Evolutionary conservation across 2,797 vertebrate species (phyloP), one percentile per base, ranked within the genome.

Genomic region (Petrocephalus schoutedeni): DNA sequence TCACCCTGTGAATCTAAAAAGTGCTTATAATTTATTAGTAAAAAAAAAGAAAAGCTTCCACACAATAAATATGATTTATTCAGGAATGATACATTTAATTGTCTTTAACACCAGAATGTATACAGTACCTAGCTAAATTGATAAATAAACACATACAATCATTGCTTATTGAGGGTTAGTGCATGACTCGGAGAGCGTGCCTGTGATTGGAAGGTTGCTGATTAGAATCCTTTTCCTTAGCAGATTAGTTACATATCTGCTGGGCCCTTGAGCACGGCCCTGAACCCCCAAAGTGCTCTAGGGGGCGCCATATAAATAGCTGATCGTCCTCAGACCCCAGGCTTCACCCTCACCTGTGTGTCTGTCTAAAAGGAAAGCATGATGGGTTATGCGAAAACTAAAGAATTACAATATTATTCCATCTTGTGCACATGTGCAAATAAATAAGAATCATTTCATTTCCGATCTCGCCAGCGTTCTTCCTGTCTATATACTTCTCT

Each of bases 31-130:
- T 36, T 74, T 74, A 74, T 74, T 74, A 74, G 32, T 41, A 6
- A 32, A 61, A 28, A 74, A 32, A 61, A 64, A 74, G 32, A 71
- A 36, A 74, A 74, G 32, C 32, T 74, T 74, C 67, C 32, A 74
- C 32, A 41, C 67, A 41, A 74, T 74, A 41, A 74, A 74, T 74
- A 74, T 74, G 67, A 74, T 74, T 74, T 41, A 74, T 74, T 74
- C 14, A 74, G 14, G 5, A 74, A 74, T 1, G 14, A 74, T 4
- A 19, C 19, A 51, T 41, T 41, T 74, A 74, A 36, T 41, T 16
- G 1, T 74, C 32, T 74, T 74, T 74, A 74, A 41, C 32, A 19
- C 14, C 36, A 74, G 32, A 74, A 74, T 41, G 32, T 41, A 36
- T 74, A 36, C 28, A 14, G 41, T 74, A 51, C 67, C 32, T 45